Base-by-base conservation (phyloP, 2,113 vertebrate genomes). In the Naja naja region DNA sequence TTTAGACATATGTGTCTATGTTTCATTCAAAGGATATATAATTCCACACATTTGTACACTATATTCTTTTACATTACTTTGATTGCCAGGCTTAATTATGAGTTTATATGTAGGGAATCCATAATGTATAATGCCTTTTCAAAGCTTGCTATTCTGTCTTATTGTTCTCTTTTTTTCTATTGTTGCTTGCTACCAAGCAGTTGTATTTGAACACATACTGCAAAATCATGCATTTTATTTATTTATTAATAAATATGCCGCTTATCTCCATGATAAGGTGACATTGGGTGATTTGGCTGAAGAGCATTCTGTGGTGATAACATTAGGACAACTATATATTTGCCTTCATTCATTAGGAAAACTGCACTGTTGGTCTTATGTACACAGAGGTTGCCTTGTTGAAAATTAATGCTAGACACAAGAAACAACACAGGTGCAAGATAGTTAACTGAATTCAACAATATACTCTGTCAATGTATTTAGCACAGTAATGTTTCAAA, bases 371-470 rank as follows among this genome's bases (percentile, higher is more conserved):
- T 4, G 18, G 14, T 89, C 3, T 54, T 89, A 30, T 58, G 4
- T 23, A 12, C 34, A 27, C 8, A 34, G 45, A 86, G 14, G 22
- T 86, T 85, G 54, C 45, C 54, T 60, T 60, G 39, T 52, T 93
- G 92, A 93, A 90, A 93, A 53, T 93, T n/a, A 90, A 60, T 27
- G 5, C 45, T 93, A 39, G 88, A 60, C 49, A 45, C 69, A 90
- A 43, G 43, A 85, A 55, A 90, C 45, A 90, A 64, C 52, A 14
- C 18, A 86, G 45, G 54, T 53, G 60, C 54, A 53, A 58, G 54
- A 64, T 43, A 85, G 30, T 53, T 86, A 93, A 90, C 64, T 93
- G 22, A 93, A 87, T 93, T 93, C 90, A 93, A 25, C 55, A 39
- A 45, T 86, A 64, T 22, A 90, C 85, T 54, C 25, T 60, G n/a